A percentile compares a stretch with the other conserved stretches of the same genome.
These are phyloP conservation scores for Hypocryptadius cinnamomeus DNA, from an alignment of 2,113 vertebrate species.

Conservation along the genomic window DNA sequence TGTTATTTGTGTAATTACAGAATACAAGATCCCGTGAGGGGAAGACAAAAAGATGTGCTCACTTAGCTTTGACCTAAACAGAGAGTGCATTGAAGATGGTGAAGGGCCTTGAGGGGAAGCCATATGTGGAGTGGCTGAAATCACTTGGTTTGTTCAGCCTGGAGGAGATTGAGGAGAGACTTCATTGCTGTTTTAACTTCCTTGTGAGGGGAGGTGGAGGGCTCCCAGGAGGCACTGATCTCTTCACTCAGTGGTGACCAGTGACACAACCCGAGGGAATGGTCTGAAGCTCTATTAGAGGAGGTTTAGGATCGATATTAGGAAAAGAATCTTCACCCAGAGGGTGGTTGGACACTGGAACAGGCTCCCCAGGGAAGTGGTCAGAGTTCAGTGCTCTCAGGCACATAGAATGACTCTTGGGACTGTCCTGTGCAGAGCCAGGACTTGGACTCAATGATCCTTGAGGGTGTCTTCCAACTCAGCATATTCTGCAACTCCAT, in stretches of 20 bases:
- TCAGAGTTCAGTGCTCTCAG: background rate
- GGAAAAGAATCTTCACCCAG: background rate
- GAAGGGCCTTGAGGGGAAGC: background rate
- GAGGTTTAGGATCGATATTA: background rate
- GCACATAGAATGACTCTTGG: background rate
- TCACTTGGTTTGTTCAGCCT: background rate
- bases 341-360: too few species aligned
- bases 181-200: background rate
- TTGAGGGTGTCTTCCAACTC: background rate
- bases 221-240: background rate
- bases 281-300: background rate
- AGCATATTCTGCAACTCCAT: background rate
- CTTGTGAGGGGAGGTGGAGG: background rate
- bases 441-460: too few species aligned
- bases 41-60: background rate
- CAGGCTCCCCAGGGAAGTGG: background rate
- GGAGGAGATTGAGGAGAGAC: background rate
- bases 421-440: background rate
- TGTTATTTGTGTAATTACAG: background rate
- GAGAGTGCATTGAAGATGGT: background rate
- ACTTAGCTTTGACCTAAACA: background rate
- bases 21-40: background rate
- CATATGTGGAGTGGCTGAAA: background rate
- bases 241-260: background rate
- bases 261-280: accelerated